A percentile compares a stretch with the other conserved stretches of the same genome.
phyloP scores from a whole-genome alignment of 1,140 invertebrate genomes.

The Neodiprion fabricii region DNA sequence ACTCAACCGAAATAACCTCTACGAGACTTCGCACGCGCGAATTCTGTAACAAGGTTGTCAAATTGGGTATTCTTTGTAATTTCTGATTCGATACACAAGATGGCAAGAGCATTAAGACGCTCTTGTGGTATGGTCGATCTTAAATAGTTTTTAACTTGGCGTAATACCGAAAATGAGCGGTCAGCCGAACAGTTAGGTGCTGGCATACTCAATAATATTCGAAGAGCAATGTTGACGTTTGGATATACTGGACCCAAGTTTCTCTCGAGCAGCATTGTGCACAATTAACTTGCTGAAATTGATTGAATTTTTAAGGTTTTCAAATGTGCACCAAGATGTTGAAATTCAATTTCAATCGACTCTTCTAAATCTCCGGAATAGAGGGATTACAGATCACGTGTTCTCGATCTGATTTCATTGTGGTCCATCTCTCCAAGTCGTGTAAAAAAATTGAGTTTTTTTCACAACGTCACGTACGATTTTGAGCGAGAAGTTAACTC shows the following conservation, averaged over 20 bases:
- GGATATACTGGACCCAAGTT: not conserved
- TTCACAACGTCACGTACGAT: not conserved
- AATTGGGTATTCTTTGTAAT: not conserved
- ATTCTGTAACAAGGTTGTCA: not conserved
- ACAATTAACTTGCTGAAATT: not conserved
- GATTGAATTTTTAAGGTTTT: not conserved
- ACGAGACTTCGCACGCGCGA: not conserved
- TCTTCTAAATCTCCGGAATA: not conserved
- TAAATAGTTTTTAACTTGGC: not conserved
- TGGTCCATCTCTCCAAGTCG: not conserved
- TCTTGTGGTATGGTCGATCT: not conserved
- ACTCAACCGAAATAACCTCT: not conserved
- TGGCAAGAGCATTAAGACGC: not conserved
- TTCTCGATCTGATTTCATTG: not conserved
- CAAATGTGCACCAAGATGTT: conserved; percentile 2
- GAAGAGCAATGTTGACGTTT: not conserved
- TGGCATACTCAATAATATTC: conserved; percentile 3
- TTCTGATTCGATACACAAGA: not conserved
- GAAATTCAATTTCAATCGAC: not conserved
- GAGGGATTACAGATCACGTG: not conserved
- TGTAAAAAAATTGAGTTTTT: not conserved
- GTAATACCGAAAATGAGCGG: not conserved
- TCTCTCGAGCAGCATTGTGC: not conserved
- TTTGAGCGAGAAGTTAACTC: not conserved
- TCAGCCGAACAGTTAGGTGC: conserved; percentile 1